These are phyloP conservation scores for Sthenelais limicola DNA, from an alignment of 2,888 invertebrate genomes.

Conservation along the genomic window DNA sequence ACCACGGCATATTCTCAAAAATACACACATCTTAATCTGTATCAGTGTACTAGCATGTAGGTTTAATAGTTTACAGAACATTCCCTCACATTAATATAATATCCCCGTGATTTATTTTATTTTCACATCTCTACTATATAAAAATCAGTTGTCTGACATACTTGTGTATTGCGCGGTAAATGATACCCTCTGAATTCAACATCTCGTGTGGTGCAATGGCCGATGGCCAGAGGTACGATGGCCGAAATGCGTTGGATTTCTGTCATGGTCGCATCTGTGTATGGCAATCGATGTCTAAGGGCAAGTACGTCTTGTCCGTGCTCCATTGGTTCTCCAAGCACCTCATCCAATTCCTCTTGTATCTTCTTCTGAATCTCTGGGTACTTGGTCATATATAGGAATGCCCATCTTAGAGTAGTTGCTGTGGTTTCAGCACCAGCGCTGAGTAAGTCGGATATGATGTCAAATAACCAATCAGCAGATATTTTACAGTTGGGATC, in stretches of 20 bases:
- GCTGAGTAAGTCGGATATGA: constrained; percentile 20
- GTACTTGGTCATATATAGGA: constrained; percentile 16
- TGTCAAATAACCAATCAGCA: constrained; percentile 29
- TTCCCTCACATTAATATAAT: no score
- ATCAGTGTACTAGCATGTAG: no score
- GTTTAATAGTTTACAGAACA: no score
- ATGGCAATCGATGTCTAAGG: not conserved
- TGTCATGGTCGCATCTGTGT: constrained; percentile 26
- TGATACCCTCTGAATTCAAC: constrained; percentile 15
- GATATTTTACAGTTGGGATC: constrained; percentile 1
- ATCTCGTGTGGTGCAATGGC: constrained; percentile 19
- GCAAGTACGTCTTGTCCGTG: constrained; percentile 3
- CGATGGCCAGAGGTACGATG: constrained; percentile 5
- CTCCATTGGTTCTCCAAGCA: not conserved
- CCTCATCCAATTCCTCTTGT: constrained; percentile 12
- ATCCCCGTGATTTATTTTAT: no score
- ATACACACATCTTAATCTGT: no score
- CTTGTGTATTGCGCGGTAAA: constrained; percentile 5
- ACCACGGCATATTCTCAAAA: no score
- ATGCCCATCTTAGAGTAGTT: constrained; percentile 19
- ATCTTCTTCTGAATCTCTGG: constrained; percentile 14
- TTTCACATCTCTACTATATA: no score
- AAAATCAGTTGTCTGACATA: no score
- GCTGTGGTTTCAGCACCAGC: constrained; percentile 28
- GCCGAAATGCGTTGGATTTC: constrained; percentile 1